These are phyloP conservation scores for Galago senegalensis DNA, from an alignment of 2,797 vertebrate species.

Conservation along the genomic window DNA sequence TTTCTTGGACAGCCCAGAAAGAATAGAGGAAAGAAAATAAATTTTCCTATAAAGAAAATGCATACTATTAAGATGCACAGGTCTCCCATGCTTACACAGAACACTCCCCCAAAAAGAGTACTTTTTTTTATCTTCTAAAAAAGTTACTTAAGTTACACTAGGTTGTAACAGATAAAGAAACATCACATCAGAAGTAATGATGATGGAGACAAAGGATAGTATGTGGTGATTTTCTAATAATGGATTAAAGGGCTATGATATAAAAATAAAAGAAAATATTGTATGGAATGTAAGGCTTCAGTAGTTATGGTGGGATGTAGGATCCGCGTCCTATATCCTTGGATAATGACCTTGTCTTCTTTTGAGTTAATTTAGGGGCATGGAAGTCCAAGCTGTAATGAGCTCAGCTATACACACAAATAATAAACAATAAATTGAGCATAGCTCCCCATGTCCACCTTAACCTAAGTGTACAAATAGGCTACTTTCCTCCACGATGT, in stretches of 20 bases:
- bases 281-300: background rate
- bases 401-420: background rate
- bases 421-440: background rate
- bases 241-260: background rate
- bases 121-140: background rate
- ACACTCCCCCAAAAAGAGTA: background rate
- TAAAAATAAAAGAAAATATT: background rate
- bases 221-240: background rate
- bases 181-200: background rate
- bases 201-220: background rate
- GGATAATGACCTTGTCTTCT: background rate
- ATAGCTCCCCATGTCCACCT: background rate
- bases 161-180: background rate
- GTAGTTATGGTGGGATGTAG: background rate
- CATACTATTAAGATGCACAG: background rate
- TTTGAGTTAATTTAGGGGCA: background rate
- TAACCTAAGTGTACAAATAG: background rate
- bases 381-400: background rate
- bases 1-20: background rate
- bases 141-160: background rate
- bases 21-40: background rate
- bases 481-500: background rate
- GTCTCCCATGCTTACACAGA: background rate
- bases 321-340: background rate
- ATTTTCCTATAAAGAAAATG: background rate